Evolutionary conservation across 1,140 invertebrate species (phyloP).

Genomic region (Brachionus rubens): DNA sequence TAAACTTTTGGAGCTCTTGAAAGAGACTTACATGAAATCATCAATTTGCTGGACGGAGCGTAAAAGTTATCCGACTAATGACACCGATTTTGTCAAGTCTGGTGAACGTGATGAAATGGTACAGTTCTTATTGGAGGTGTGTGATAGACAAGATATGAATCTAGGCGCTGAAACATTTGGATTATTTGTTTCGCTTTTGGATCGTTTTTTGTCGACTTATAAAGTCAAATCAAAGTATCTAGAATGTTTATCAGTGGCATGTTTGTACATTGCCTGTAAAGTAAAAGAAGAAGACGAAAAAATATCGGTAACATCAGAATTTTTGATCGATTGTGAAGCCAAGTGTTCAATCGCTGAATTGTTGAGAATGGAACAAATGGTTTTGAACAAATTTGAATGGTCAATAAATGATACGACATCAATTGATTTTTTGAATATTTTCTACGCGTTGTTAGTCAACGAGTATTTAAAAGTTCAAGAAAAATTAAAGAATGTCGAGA

Average conservation of each 20-base stretch:
- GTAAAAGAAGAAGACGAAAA: slow-evolving; percentile 60
- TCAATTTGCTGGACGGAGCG: not conserved
- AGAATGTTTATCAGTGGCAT: slow-evolving; percentile 57
- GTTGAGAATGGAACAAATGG: slow-evolving; percentile 58
- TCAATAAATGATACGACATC: slow-evolving; percentile 53
- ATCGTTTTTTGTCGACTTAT: slow-evolving; percentile 25
- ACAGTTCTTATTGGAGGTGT: slow-evolving; percentile 14
- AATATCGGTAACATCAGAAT: slow-evolving; percentile 56
- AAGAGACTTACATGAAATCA: slow-evolving; percentile 18
- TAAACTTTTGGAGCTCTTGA: not conserved
- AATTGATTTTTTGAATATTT: slow-evolving; percentile 58
- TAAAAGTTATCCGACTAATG: slow-evolving; percentile 1
- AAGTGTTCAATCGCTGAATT: slow-evolving; percentile 58
- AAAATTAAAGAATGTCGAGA: not conserved
- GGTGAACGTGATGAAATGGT: slow-evolving; percentile 33
- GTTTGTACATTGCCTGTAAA: slow-evolving; percentile 60
- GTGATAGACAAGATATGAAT: slow-evolving; percentile 23
- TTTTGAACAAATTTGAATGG: slow-evolving; percentile 59
- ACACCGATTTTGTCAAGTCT: slow-evolving; percentile 32
- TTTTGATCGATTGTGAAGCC: slow-evolving; percentile 56
- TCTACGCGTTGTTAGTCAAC: slow-evolving; percentile 5
- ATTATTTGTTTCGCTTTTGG: slow-evolving; percentile 2
- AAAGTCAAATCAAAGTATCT: slow-evolving; percentile 55
- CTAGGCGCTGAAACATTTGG: slow-evolving; percentile 17
- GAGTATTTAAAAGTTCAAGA: slow-evolving; percentile 1